phyloP scores from a whole-genome alignment of 2,797 vertebrate genomes.

The Typhlichthys eigenmanni region DNA sequence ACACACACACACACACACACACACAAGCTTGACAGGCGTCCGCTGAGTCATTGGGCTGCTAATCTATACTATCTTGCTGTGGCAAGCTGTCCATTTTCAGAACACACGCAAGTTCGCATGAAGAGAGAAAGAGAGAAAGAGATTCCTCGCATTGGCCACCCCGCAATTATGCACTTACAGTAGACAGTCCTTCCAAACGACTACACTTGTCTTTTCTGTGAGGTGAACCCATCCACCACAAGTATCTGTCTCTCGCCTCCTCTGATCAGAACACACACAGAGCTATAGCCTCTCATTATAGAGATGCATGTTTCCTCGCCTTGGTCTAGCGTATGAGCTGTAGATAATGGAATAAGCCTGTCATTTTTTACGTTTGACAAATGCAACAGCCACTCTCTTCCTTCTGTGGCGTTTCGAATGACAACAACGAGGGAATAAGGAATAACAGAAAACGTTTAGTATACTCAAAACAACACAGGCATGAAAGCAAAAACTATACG shows the following conservation, averaged over 20 bases:
- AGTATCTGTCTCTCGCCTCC: background rate
- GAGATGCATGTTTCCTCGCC: background rate
- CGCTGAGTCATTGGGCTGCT: conserved; percentile 65
- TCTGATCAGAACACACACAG: conserved; percentile 1
- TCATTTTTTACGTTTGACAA: background rate
- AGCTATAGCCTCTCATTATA: conserved; percentile 4
- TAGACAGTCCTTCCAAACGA: background rate
- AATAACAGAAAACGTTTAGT: no score
- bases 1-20: conserved; percentile 37
- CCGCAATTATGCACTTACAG: conserved; percentile 10
- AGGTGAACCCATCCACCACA: background rate
- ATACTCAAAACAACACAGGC: no score
- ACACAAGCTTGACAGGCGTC: conserved; percentile 45
- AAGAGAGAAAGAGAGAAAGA: conserved; percentile 6
- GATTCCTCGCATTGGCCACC: background rate
- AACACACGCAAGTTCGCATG: conserved; percentile 11
- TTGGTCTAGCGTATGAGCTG: no score
- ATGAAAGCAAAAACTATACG: no score
- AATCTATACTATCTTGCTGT: conserved; percentile 46
- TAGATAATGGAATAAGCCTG: no score
- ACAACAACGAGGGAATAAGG: no score
- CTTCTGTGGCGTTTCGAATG: no score
- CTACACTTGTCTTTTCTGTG: conserved; percentile 1
- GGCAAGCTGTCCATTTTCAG: conserved; percentile 47
- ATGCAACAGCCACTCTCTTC: background rate